Evolutionary conservation across 2,113 vertebrate species (phyloP).

Genomic region (Sisor rabdophorus): DNA sequence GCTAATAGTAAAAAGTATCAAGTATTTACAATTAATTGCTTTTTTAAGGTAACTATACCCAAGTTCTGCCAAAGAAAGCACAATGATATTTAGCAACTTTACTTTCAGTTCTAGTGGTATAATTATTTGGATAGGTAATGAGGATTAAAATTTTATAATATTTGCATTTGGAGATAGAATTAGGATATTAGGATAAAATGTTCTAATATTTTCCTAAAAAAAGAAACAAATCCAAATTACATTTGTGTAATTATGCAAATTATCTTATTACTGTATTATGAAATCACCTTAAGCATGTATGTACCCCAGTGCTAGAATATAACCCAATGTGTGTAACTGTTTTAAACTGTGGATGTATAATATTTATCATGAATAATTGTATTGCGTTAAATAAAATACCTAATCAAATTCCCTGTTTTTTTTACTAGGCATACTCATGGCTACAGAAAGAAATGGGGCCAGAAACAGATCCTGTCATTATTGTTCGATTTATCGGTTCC

Average conservation of each 20-base stretch:
- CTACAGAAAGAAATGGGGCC: conserved; percentile 91
- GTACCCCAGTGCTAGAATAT: background rate
- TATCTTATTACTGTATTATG: background rate
- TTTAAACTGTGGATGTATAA: background rate
- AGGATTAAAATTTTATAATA: background rate
- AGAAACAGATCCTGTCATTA: conserved; percentile 89
- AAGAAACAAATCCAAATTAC: background rate
- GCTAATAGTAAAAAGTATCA: background rate
- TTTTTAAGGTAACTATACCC: background rate
- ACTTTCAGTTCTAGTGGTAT: background rate
- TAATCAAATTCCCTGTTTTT: conserved; percentile 40
- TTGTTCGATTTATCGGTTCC: conserved; percentile 90
- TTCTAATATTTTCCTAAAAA: background rate
- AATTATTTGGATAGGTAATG: background rate
- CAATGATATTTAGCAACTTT: background rate
- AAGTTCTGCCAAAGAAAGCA: background rate
- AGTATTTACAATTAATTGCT: background rate
- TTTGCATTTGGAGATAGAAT: background rate
- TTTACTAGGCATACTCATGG: conserved; percentile 89
- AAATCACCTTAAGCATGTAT: background rate
- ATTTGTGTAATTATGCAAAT: no score
- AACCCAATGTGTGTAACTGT: background rate
- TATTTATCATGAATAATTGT: background rate
- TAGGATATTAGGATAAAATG: no score
- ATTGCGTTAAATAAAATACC: background rate